Evolutionary conservation across 2,113 vertebrate species (phyloP), one percentile per base, ranked within the genome.

Genomic region (Pseudonaja textilis): DNA sequence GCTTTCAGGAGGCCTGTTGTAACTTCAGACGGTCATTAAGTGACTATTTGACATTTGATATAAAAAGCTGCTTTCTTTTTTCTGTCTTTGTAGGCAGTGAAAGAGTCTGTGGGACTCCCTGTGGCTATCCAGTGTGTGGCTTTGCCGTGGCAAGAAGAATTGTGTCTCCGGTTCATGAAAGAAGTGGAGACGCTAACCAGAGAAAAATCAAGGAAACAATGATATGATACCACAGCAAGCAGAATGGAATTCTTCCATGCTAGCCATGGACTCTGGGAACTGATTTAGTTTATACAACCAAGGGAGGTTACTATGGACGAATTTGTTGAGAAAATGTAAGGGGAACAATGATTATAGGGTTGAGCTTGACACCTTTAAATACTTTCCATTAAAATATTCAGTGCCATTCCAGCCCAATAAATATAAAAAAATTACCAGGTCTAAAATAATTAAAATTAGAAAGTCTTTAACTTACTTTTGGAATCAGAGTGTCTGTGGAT

Each of bases 111-210:
- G 92, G 98, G 98, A n/a, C 95, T 99, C 47, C 98, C 98, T 0
- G 93, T 98, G 92, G 96, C 97, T 0, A 98, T 99, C 90, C 98
- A 98, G 96, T 98, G 98, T 26, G 97, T 98, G 56, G 97, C 98
- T 52, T 91, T 98, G 69, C 98, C 98, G 0, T 98, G 98, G 98
- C 98, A 98, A 93, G 98, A 99, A 69, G 98, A 99, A 96, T 96
- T 98, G 90, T 98, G 98, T 90, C 98, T 99, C 81, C 97, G 97
- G 89, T 96, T 98, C 92, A 98, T 98, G 98, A 98, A 97, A 96
- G 98, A 98, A 93, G 98, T 98, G 96, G 98, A 99, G 93, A 93
- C 94, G 0, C 97, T 98, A 1, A 18, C 26, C 61, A 1, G 16
- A 93, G 91, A 94, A 95, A 12, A 92, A 94, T 29, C 86, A 39